A percentile compares a stretch with the other conserved stretches of the same genome.
phyloP scores from a whole-genome alignment of 2,888 invertebrate genomes.

The Chorisops tibialis region DNA sequence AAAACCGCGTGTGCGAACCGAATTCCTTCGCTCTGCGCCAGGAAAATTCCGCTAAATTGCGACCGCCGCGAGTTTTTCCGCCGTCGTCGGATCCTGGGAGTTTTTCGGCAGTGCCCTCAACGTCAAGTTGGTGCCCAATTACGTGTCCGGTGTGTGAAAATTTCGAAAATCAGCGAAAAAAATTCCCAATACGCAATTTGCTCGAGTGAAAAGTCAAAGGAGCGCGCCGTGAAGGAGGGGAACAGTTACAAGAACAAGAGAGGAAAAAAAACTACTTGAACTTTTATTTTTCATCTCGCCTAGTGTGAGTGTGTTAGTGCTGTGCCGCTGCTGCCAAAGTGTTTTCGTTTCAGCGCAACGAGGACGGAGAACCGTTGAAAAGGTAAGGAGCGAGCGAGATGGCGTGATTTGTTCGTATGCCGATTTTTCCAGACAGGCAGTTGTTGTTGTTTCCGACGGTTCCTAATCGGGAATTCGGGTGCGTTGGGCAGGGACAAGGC shows the following conservation, averaged over 20 bases:
- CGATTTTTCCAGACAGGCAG: not conserved
- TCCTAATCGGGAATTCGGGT: not conserved
- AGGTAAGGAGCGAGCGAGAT: constrained; percentile 9
- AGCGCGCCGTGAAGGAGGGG: not conserved
- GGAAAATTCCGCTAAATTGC: not conserved
- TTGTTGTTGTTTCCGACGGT: too few relatives aligned
- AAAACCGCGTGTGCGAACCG: too few relatives aligned
- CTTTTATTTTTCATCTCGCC: too few relatives aligned
- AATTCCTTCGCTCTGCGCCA: too few relatives aligned
- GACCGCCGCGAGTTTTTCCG: not conserved
- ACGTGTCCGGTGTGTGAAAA: not conserved
- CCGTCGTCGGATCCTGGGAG: not conserved
- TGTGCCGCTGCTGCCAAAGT: not conserved
- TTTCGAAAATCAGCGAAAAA: not conserved
- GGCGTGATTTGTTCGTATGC: constrained; percentile 4
- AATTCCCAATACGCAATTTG: constrained; percentile 20
- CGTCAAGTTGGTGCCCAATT: not conserved
- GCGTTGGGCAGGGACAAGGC: not conserved
- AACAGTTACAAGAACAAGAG: not conserved
- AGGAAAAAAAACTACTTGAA: not conserved
- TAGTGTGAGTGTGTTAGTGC: not conserved
- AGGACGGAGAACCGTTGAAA: not conserved
- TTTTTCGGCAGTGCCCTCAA: too few relatives aligned
- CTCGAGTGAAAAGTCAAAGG: not conserved
- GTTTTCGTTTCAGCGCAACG: not conserved